Evolutionary conservation across 2,888 invertebrate genomes (phyloP).

Genomic region (Gibbula magus): DNA sequence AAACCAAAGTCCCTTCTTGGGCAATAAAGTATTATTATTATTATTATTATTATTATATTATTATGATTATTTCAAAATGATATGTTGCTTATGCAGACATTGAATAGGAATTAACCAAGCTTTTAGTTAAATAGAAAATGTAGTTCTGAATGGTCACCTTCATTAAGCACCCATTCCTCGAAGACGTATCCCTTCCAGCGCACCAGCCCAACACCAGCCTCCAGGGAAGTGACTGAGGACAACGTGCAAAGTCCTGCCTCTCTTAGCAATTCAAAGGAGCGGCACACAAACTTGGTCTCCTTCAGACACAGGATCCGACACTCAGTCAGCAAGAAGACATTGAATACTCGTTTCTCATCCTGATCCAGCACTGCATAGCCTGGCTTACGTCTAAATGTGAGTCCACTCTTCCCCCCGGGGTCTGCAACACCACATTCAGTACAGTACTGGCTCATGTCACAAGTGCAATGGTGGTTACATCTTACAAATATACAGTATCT

Average conservation of each 20-base stretch:
- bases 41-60: no score
- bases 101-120: no score
- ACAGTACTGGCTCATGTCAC: no score
- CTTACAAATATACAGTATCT: no score
- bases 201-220: conserved; percentile 41
- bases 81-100: no score
- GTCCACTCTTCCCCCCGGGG: conserved; percentile 51
- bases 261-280: conserved; percentile 42
- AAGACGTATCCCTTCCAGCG: conserved; percentile 49
- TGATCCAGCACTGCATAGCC: conserved; percentile 46
- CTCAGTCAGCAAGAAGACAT: conserved; percentile 34
- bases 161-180: conserved; percentile 50
- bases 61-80: no score
- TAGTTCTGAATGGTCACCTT: conserved; percentile 37
- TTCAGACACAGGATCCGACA: conserved; percentile 48
- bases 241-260: conserved; percentile 43
- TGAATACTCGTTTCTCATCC: conserved; percentile 26
- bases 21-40: no score
- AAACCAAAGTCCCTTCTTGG: no score
- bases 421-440: no score
- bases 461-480: no score
- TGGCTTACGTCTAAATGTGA: conserved; percentile 38
- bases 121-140: background rate
- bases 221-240: conserved; percentile 30
- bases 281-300: conserved; percentile 51